Base-by-base conservation (phyloP, 2,797 vertebrate genomes). In the Momotus momota region DNA sequence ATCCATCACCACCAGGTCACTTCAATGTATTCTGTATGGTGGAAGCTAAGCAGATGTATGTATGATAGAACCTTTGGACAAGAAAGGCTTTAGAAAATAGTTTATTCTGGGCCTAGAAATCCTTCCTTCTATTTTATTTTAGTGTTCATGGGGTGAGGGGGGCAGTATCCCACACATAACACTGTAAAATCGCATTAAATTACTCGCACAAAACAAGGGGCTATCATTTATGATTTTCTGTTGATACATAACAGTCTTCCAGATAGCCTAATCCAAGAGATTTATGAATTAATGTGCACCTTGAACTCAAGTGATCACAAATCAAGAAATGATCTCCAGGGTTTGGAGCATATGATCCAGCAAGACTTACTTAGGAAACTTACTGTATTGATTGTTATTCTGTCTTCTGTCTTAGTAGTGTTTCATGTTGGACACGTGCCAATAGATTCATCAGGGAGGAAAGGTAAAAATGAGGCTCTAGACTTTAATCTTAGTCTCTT, bases 1-100 rank as follows among this genome's bases (percentile, higher is more conserved):
- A 91, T 96, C 62, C 80, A 86, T 94, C 89, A 93, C 29, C 29
- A 86, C 55, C 45, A 81, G 70, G 70, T 79, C 81, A 57, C 55
- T 83, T 75, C 66, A 75, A 3, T n/a, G 33, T n/a, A 52, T 91
- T 88, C n/a, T 93, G 41, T 66, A 29, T 70, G 54, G 40, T 2
- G 7, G 91, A 94, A 95, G 23, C 29, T 83, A 62, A 79, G 54
- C 8, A 86, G 48, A 74, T 22, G 1, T 57, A 52, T 46, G 19
- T 43, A 21, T 54, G 40, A 70, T 40, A 78, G 26, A 86, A 87
- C 5, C 6, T 49, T 25, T 46, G 54, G 46, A 79, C 31, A 75
- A 81, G 14, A 91, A 82, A 64, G 0, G 3, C 4, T 61, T 69
- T 46, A 52, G 22, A 48, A n/a, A 35, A 41, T 41, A 31, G 4